These are phyloP conservation scores for Chrysomela aeneicollis DNA, from an alignment of 2,888 invertebrate species.

Conservation along the genomic window DNA sequence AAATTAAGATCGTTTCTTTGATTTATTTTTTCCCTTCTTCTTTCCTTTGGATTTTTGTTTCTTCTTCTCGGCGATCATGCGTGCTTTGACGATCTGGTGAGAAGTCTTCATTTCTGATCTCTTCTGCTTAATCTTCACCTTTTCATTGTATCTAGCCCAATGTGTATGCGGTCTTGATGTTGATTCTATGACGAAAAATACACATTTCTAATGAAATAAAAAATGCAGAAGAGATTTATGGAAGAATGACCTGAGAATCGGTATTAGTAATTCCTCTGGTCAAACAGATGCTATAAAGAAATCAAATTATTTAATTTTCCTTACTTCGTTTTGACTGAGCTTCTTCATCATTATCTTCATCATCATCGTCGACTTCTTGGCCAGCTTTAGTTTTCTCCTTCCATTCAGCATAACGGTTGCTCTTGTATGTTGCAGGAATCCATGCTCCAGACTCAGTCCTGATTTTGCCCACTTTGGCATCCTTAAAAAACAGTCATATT, in stretches of 20 bases:
- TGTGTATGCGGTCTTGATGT: constrained; percentile 69
- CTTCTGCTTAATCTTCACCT: constrained; percentile 69
- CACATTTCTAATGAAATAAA: too few relatives aligned
- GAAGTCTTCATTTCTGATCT: constrained; percentile 73
- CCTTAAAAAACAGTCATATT: too few relatives aligned
- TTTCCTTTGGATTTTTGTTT: constrained; percentile 62
- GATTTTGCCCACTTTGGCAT: constrained; percentile 76
- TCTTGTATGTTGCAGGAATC: constrained; percentile 94
- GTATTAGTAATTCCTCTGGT: too few relatives aligned
- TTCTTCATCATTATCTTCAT: constrained; percentile 61
- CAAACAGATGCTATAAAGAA: too few relatives aligned
- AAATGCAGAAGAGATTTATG: too few relatives aligned
- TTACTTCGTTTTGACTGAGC: constrained; percentile 33
- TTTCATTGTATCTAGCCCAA: constrained; percentile 83
- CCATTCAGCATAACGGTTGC: constrained; percentile 89
- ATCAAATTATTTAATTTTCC: constrained; percentile 22
- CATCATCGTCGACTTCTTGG: constrained; percentile 60
- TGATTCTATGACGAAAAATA: constrained; percentile 34
- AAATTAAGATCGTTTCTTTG: neutral
- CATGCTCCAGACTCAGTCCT: constrained; percentile 94
- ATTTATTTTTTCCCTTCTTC: constrained; percentile 24
- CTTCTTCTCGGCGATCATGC: constrained; percentile 71
- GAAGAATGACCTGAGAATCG: too few relatives aligned
- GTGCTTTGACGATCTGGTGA: constrained; percentile 80
- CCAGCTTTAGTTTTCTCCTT: constrained; percentile 74